Base-by-base conservation (phyloP, 1,140 invertebrate species). In the Cydia amplana region DNA sequence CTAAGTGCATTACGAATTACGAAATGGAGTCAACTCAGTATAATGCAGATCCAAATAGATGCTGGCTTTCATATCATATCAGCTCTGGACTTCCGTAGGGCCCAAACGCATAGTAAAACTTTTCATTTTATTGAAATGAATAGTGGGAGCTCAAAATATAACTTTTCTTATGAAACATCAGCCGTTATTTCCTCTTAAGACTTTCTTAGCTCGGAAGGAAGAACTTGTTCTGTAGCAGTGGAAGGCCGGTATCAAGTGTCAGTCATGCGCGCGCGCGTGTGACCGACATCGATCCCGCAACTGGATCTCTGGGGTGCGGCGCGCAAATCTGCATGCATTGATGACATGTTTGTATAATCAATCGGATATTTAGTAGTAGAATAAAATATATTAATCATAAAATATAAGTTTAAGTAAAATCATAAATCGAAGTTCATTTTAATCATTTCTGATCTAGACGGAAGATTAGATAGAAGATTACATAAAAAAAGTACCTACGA, bases 231-330 rank as follows among this genome's bases (percentile, higher is more conserved):
- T 70, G 32, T 40, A n/a, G 23, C 9, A 9, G 64, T 28, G 32
- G 72, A 25, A 72, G 43, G 74, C 46, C 49, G 46, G 75, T 74
- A 74, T 77, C 78, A 79, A 77, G 63, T 82, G 81, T 81, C 83
- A 49, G 74, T 78, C 83, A 76, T 83, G 83, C 83, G 78, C 79
- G 72, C 49, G 72, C 76, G 77, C 81, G 74, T 82, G 80, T 82
- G 80, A 82, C 79, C 76, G 82, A 83, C 74, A 85, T 82, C 78
- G 82, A 83, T 83, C 77, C 76, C 65, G 83, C 77, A 80, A 85
- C 51, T 43, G 40, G 77, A 85, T 83, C 75, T 74, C 63, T 43
- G 70, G 20, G 55, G 23, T 60, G 55, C 20, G 20, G 9, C 55
- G n/a, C 7, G 0, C 16, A 60, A 5, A n/a, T 16, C 3, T 49